phyloP scores from a whole-genome alignment of 2,113 vertebrate species.

The Dolichallabes microphthalmus region DNA sequence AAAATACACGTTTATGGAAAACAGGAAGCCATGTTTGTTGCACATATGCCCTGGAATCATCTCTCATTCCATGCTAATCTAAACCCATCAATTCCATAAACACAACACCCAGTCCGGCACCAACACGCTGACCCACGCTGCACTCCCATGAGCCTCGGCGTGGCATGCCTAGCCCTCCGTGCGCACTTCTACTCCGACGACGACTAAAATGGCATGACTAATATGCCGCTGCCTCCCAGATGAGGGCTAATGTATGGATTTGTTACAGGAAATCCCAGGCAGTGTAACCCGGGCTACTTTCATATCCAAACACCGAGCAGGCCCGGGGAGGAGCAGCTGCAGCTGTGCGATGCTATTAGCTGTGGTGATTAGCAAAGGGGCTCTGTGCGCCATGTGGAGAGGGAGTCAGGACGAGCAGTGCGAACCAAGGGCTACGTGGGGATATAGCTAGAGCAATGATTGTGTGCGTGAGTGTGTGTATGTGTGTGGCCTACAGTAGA shows the following conservation, averaged over 20 bases:
- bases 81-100: neutral
- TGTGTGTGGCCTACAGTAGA: neutral
- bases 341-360: constrained; percentile 51
- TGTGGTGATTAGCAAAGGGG: constrained; percentile 50
- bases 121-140: constrained; percentile 70
- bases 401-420: constrained; percentile 33
- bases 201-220: constrained; percentile 52
- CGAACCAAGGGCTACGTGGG: constrained; percentile 33
- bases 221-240: constrained; percentile 46
- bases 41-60: constrained; percentile 26
- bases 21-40: neutral
- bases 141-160: constrained; percentile 69
- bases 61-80: constrained; percentile 20
- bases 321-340: constrained; percentile 48
- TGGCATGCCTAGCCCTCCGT: constrained; percentile 34
- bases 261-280: constrained; percentile 53
- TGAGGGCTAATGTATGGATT: constrained; percentile 55
- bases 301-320: constrained; percentile 43
- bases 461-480: constrained; percentile 7
- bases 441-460: constrained; percentile 34
- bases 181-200: constrained; percentile 25
- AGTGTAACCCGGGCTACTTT: constrained; percentile 43
- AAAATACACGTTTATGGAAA: neutral
- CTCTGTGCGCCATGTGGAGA: constrained; percentile 31
- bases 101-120: constrained; percentile 54